Evolutionary conservation across 2,113 vertebrate genomes (phyloP), one percentile per base, ranked within the genome.

Genomic region (Artemisiospiza belli): DNA sequence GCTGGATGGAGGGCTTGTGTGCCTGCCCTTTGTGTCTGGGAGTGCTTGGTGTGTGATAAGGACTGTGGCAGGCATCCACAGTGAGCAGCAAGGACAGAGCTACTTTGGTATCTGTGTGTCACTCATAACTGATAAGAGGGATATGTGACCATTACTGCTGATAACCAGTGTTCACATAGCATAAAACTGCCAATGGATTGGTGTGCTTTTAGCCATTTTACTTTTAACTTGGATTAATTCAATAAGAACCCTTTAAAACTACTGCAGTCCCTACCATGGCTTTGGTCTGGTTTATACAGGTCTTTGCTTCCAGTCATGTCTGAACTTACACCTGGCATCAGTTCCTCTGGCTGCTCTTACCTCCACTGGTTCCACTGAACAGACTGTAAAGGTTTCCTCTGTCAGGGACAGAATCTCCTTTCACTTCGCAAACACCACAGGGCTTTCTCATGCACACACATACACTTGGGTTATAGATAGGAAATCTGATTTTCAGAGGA

Each of bases 221-320:
- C 33, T 72, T 89, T 72, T 41, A 61, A 68, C 22, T 31, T 46
- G 22, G 63, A 72, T 47, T 52, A 74, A 57, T 54, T 54, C 20
- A 8, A 0, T 57, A 57, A 27, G 62, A 79, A 68, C 62, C 18
- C 21, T 69, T 46, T 46, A 64, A 87, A 83, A 43, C n/a, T 73
- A 3, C 6, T 4, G 2, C 1, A 1, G 31, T 80, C 18, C 1
- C 14, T 47, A 1, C 6, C 21, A 20, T 35, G 52, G 27, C 22
- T 89, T 61, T 55, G 28, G 18, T 83, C 37, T 78, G 2, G 0
- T 28, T 58, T 70, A 27, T 28, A 15, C 11, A 61, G 72, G 15
- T 37, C 28, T 83, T 51, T 81, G 11, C 18, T 66, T 6, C 24
- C 31, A 39, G 37, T 10, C 9, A 52, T 51, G 46, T 43, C 35